Evolutionary conservation across 2,797 vertebrate genomes (phyloP), one percentile per base, ranked within the genome.

Genomic region (Threskiornis aethiopicus): DNA sequence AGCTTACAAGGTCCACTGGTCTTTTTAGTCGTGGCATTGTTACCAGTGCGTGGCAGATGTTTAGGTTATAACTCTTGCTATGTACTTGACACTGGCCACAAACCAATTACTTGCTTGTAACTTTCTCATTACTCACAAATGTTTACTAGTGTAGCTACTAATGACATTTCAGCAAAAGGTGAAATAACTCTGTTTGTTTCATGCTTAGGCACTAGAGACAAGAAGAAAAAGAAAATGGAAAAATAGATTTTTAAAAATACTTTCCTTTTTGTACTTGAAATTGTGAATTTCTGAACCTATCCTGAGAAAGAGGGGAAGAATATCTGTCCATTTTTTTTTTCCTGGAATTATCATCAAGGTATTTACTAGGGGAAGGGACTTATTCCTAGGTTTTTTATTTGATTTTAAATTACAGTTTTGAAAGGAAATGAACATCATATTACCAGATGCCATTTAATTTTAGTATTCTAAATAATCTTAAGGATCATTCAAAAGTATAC

Each of bases 31-130:
- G 11, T 0, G 4, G n/a, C 18, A 9, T n/a, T 41, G 33, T 35
- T 35, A 44, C 11, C 35, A 18, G 16, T 2, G 33, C 55, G 33
- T 31, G 39, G 35, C 58, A n/a, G 31, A 19, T 11, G 22, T 6
- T n/a, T 6, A 42, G 35, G 46, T 39, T 79, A 1, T 22, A 35
- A 28, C 71, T 62, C 54, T 37, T 59, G 79, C 71, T 73, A 20
- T 1, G 1, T 29, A 0, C 57, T 44, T 82, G 9, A 3, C 41
- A 6, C 13, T 46, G 39, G 37, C 39, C 46, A 46, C 54, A 35
- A 52, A 33, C 22, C 31, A 13, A 11, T 6, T n/a, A 49, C 25
- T 29, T 8, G 28, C 44, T 37, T 33, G 3, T 7, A 16, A 22
- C 54, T 10, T 54, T 49, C 66, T 49, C 44, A 5, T 41, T 20